phyloP scores from a whole-genome alignment of 2,113 vertebrate species.

The Corvus moneduloides region DNA sequence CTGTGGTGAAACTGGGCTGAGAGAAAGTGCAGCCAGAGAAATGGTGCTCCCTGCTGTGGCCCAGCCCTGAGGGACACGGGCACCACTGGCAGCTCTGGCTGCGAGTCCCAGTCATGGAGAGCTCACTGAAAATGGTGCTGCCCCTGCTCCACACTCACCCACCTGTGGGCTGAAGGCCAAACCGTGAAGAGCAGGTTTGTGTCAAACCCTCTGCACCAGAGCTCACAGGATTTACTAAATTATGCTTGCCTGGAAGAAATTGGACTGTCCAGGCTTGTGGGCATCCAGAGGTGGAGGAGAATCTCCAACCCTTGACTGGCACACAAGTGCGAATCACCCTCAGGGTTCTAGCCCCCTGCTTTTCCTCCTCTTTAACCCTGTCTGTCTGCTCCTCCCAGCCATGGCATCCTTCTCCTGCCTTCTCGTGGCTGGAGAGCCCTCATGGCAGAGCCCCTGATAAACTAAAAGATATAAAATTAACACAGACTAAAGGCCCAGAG shows the following conservation, averaged over 20 bases:
- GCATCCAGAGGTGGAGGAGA: neutral
- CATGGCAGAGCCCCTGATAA: neutral
- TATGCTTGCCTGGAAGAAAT: neutral
- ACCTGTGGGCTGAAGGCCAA: neutral
- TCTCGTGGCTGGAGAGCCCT: neutral
- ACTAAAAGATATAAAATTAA: neutral
- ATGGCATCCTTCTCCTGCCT: neutral
- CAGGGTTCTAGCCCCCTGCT: rapidly evolving
- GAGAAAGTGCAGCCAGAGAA: neutral
- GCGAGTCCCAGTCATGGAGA: neutral
- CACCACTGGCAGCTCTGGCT: neutral
- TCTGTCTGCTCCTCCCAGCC: neutral
- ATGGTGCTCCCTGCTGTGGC: neutral
- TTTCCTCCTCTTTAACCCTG: neutral
- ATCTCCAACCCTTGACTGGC: neutral
- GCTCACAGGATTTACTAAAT: neutral
- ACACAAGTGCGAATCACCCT: neutral
- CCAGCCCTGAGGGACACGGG: rapidly evolving
- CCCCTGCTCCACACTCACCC: neutral
- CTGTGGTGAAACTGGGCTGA: neutral
- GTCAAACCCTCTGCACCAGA: neutral
- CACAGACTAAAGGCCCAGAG: neutral
- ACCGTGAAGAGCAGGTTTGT: neutral
- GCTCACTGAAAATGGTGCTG: neutral
- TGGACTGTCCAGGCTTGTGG: neutral